phyloP scores from a whole-genome alignment of 1,140 invertebrate genomes.

The Drosophila malerkotliana region DNA sequence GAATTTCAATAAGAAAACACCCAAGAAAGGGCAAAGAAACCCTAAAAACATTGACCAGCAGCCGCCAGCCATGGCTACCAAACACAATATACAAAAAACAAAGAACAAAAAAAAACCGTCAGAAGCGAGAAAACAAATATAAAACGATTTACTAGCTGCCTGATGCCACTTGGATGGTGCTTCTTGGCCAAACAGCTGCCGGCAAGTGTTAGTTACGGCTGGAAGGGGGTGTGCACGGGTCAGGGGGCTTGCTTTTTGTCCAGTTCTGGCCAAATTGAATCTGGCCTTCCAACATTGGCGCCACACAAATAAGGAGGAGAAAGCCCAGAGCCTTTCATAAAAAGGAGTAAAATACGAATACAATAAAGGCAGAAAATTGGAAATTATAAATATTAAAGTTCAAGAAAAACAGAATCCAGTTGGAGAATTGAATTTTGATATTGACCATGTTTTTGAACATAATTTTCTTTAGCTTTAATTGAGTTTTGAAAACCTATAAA shows the following conservation, averaged over 20 bases:
- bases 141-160: slow-evolving; percentile 78
- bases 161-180: slow-evolving; percentile 60
- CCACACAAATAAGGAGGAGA: slow-evolving; percentile 20
- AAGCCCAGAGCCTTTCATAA: slow-evolving; percentile 17
- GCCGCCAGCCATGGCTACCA: slow-evolving; percentile 15
- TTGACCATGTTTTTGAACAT: neutral
- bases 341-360: slow-evolving; percentile 57
- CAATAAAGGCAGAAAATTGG: slow-evolving; percentile 58
- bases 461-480: no score
- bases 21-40: slow-evolving; percentile 55
- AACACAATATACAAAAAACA: slow-evolving; percentile 6
- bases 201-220: slow-evolving; percentile 69
- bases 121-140: slow-evolving; percentile 72
- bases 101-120: slow-evolving; percentile 12
- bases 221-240: neutral
- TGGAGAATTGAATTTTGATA: neutral
- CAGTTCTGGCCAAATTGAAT: slow-evolving; percentile 68
- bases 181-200: slow-evolving; percentile 68
- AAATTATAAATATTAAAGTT: slow-evolving; percentile 59
- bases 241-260: slow-evolving; percentile 25
- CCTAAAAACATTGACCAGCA: slow-evolving; percentile 66
- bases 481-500: neutral
- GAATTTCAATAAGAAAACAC: slow-evolving; percentile 80
- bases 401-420: slow-evolving; percentile 7
- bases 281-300: slow-evolving; percentile 33